Evolutionary conservation across 2,113 vertebrate species (phyloP).

Genomic region (Capra hircus): DNA sequence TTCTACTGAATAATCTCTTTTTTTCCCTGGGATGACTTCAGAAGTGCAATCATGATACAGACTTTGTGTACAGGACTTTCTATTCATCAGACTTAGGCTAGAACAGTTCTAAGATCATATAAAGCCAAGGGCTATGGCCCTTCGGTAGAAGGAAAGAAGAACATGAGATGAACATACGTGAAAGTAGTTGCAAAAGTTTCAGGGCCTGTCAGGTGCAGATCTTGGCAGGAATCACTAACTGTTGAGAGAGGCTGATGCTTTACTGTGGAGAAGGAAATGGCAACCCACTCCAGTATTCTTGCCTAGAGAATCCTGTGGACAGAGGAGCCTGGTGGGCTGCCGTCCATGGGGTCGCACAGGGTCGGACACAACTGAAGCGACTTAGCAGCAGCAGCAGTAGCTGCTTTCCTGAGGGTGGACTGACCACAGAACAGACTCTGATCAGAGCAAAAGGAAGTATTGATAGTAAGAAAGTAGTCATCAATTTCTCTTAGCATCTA

Average conservation of each 20-base stretch:
- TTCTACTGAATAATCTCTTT: neutral
- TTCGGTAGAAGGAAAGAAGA: neutral
- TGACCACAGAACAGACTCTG: neutral
- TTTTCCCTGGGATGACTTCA: neutral
- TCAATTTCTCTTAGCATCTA: neutral
- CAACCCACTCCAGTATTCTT: neutral
- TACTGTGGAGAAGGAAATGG: neutral
- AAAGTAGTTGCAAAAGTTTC: neutral
- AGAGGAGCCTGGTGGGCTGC: neutral
- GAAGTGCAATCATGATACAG: neutral
- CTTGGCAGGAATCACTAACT: neutral
- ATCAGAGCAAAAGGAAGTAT: neutral
- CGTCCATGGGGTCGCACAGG: accelerated
- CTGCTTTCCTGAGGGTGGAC: neutral
- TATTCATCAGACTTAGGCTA: neutral
- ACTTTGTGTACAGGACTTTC: neutral
- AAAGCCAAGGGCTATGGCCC: neutral
- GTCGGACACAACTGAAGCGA: neutral
- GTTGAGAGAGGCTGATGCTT: neutral
- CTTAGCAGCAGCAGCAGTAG: neutral
- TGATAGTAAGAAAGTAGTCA: neutral
- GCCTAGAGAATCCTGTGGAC: neutral
- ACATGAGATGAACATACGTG: neutral
- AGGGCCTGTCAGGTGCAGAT: neutral
- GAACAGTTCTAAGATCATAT: neutral